Conservation (phyloP, 2,888 invertebrate genomes). For the Drosophila flavopinicola region DNA sequence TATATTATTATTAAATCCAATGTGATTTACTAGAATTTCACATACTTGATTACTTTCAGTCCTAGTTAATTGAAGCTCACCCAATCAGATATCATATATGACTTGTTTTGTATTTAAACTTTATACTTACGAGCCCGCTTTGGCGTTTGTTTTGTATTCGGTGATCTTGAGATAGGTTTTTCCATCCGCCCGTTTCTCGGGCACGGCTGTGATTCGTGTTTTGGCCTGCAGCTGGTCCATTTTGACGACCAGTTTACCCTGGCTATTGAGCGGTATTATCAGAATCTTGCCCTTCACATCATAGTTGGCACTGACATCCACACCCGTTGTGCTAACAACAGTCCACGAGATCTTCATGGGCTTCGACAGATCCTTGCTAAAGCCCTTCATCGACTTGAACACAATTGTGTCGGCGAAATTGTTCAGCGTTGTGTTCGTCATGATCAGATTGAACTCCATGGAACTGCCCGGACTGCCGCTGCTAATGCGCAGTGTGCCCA, state of each 20-base stretch:
- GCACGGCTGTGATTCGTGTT: slow-evolving; percentile 25
- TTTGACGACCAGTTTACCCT: slow-evolving; percentile 52
- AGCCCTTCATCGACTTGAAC: slow-evolving; percentile 61
- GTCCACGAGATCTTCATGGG: slow-evolving; percentile 53
- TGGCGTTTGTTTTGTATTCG: slow-evolving; percentile 49
- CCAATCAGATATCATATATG: not conserved
- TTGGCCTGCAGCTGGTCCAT: slow-evolving; percentile 43
- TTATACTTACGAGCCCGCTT: slow-evolving; percentile 54
- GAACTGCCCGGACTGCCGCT: slow-evolving; percentile 50
- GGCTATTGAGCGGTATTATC: slow-evolving; percentile 65
- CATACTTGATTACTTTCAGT: no score
- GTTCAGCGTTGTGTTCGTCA: slow-evolving; percentile 55
- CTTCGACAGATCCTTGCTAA: slow-evolving; percentile 53
- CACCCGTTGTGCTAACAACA: slow-evolving; percentile 6
- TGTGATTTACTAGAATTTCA: not conserved
- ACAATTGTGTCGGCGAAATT: slow-evolving; percentile 36
- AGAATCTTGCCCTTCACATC: slow-evolving; percentile 67
- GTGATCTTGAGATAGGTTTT: slow-evolving; percentile 52
- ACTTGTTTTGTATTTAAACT: no score
- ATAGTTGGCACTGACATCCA: slow-evolving; percentile 63
- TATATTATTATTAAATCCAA: no score
- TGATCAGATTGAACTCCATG: slow-evolving; percentile 58
- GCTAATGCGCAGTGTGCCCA: slow-evolving; percentile 53
- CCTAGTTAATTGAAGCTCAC: no score
- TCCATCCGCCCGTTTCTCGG: slow-evolving; percentile 58